These are phyloP conservation scores for Nylanderia fulva DNA, from an alignment of 1,140 invertebrate genomes.

Conservation along the genomic window DNA sequence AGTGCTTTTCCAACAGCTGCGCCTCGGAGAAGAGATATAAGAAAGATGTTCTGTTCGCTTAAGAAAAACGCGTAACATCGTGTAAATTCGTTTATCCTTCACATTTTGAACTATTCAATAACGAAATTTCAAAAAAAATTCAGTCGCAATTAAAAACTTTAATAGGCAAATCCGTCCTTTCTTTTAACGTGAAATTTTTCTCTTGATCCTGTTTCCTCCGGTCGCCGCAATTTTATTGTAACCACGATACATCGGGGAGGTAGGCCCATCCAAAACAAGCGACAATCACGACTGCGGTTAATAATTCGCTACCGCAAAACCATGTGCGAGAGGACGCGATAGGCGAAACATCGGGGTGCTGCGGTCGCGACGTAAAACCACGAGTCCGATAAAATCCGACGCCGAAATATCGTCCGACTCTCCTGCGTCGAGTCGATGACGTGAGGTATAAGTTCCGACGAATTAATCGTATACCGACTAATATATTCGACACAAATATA, in stretches of 20 bases:
- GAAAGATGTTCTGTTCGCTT: not conserved
- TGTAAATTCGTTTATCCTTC: not conserved
- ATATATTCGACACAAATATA: not conserved
- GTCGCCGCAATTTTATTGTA: slow-evolving; percentile 56
- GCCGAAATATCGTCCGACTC: slow-evolving; percentile 78
- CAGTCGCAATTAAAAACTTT: not conserved
- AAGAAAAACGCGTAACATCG: not conserved
- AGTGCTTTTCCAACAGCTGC: not conserved
- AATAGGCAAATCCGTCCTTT: not conserved
- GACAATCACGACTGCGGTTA: slow-evolving; percentile 80
- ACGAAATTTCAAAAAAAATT: not conserved
- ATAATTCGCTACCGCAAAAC: slow-evolving; percentile 77
- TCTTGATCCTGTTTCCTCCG: not conserved
- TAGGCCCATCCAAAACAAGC: slow-evolving; percentile 78
- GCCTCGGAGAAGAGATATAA: not conserved
- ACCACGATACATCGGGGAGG: slow-evolving; percentile 61
- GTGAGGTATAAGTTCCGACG: slow-evolving; percentile 79
- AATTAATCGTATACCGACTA: slow-evolving; percentile 68
- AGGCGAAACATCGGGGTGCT: slow-evolving; percentile 76
- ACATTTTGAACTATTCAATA: not conserved
- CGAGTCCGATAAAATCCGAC: slow-evolving; percentile 75
- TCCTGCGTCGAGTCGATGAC: slow-evolving; percentile 66
- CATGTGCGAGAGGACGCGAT: slow-evolving; percentile 58
- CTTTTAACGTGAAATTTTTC: slow-evolving; percentile 11
- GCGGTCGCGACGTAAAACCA: slow-evolving; percentile 79